Evolutionary conservation across 2,797 vertebrate species (phyloP), one percentile per base, ranked within the genome.

Genomic region (Diplodus sargus): DNA sequence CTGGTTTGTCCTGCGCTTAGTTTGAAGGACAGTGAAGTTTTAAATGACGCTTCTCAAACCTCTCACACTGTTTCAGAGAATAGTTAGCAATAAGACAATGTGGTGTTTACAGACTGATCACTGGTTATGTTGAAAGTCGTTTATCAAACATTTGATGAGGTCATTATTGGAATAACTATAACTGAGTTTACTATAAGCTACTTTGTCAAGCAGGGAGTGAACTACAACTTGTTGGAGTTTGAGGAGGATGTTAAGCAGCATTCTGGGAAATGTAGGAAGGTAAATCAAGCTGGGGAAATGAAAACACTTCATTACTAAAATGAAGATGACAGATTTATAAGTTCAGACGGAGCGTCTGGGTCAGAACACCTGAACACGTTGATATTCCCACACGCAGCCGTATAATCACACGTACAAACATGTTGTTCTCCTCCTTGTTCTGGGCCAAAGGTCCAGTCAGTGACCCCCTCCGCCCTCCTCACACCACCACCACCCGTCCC

Each of bases 401-500:
- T 34, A 48, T 34, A 64, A 20, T 45, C 45, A 52, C 43, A 76
- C 43, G 74, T 11, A 79, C 39, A 79, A 70, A 42, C 39, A 30
- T 42, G 30, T 61, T 25, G 72, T 49, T 52, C 14, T 4, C 1
- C 39, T 58, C 65, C 66, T 61, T 85, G 81, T 90, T 90, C 83
- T 76, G 81, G 83, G 73, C 88, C 87, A 87, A 76, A 92, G 93
- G 88, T 92, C 89, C 82, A 86, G 87, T 83, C 79, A 81, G 83
- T 91, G 94, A 95, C 94, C 94, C 89, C 81, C 69, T 8, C 76
- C 78, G 80, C 84, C 86, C 90, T 34, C 85, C 83, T 78, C 86
- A 81, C 89, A 85, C 86, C 78, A 70, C 53, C 34, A 56, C 78
- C 87, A 60, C 78, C 87, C 70, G 42, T 82, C 84, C 79, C 70